A percentile compares a stretch with the other conserved stretches of the same genome.
phyloP scores from a whole-genome alignment of 2,113 vertebrate species.

The Nestor notabilis region DNA sequence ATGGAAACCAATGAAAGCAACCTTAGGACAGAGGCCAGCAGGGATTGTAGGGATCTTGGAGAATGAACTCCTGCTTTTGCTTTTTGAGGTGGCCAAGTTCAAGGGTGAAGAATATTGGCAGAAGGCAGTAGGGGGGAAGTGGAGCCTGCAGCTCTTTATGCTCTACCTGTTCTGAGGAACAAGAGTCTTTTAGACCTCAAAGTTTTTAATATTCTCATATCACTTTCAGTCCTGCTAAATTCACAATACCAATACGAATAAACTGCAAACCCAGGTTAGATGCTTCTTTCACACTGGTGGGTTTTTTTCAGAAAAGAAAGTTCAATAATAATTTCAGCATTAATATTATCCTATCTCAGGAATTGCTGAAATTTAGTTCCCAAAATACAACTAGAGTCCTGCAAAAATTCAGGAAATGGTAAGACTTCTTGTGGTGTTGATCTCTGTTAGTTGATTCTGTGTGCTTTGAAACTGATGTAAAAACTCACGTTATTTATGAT shows the following conservation, averaged over 20 bases:
- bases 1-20: conserved; percentile 51
- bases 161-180: neutral
- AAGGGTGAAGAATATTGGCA: neutral
- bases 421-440: neutral
- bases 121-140: neutral
- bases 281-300: neutral
- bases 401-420: neutral
- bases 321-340: neutral
- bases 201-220: neutral
- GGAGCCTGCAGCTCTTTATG: neutral
- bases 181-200: neutral
- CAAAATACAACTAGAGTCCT: neutral
- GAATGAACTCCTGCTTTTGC: neutral
- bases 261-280: neutral
- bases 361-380: neutral
- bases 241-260: neutral
- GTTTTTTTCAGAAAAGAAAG: neutral
- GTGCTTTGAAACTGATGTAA: neutral
- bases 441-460: neutral
- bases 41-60: conserved; percentile 1
- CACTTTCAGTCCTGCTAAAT: neutral
- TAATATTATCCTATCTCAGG: neutral
- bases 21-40: conserved; percentile 37
- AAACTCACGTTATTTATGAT: neutral
- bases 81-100: neutral